Evolutionary conservation across 1,140 invertebrate species (phyloP), one percentile per base, ranked within the genome.

Genomic region (Teleopsis dalmanni): DNA sequence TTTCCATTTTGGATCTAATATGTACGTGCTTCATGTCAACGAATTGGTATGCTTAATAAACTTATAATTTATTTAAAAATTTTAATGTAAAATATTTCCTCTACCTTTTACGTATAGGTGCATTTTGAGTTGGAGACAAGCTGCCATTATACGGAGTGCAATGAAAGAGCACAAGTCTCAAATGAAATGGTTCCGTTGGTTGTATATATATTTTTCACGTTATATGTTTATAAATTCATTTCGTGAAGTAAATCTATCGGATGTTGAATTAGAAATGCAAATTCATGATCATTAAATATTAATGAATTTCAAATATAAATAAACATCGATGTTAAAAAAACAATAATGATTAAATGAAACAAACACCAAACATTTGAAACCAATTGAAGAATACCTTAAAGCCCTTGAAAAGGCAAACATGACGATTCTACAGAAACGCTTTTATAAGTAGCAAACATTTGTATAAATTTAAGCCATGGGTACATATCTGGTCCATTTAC

Each of bases 171-270:
- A 98, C 69, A 72, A 78, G 57, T 91, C 89, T 13, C 94, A 98
- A 70, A 82, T 91, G 70, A 80, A 91, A 11, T 98, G 94, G 94
- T 97, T 91, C 70, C 78, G 94, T 52, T 81, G 82, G 60, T 73
- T 97, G 6, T 97, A 95, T 65, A 81, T 96, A 57, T 69, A 84
- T 37, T 92, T 95, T 74, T 95, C 91, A 25, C 80, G 91, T 23
- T 97, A 95, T 64, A 85, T 91, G 68, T 77, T 91, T 27, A 85
- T 95, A 9, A 96, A 96, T 65, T 91, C 88, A 3, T 74, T 90
- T 41, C 77, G 83, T 54, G 77, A 82, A 65, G 77, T 88, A 53
- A 83, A 79, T 59, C 62, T 81, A 10, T 76, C 81, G 3, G 83
- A 86, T 63, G 77, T 87, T 38, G 83, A 88, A 58, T 67, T 87